A percentile compares a stretch with the other conserved stretches of the same genome.
Evolutionary conservation across 2,113 vertebrate species (phyloP).

Genomic region (Mormyrus lacerda): DNA sequence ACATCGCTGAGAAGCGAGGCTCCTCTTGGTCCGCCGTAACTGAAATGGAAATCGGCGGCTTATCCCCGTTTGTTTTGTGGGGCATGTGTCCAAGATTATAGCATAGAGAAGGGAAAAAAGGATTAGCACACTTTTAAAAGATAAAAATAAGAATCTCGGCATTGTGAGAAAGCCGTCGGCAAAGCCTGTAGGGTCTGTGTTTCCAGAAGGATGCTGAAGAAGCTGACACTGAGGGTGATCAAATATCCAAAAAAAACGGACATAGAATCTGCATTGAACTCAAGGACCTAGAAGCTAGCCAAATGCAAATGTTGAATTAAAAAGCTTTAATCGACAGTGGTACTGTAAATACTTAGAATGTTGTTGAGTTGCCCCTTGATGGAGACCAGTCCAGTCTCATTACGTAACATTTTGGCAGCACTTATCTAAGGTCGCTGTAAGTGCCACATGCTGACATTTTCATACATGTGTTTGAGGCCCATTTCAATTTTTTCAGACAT

Average conservation of each 20-base stretch:
- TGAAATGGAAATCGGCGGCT: background rate
- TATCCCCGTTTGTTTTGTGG: constrained; percentile 1
- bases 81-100: background rate
- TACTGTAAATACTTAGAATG: background rate
- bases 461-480: background rate
- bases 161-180: background rate
- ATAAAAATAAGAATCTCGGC: background rate
- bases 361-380: background rate
- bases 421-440: background rate
- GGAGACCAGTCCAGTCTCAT: background rate
- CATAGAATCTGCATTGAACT: background rate
- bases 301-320: constrained; percentile 2
- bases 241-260: background rate
- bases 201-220: background rate
- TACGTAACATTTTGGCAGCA: background rate
- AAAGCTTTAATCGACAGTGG: background rate
- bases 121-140: constrained; percentile 1
- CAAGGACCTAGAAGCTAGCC: background rate
- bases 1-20: background rate
- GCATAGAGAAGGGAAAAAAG: background rate
- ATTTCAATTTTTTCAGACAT: background rate
- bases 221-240: background rate
- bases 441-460: background rate
- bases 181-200: background rate
- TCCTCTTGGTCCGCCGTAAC: background rate